A percentile compares a stretch with the other conserved stretches of the same genome.
These are phyloP conservation scores for Saturnia pavonia DNA, from an alignment of 2,888 invertebrate species.

Conservation along the genomic window DNA sequence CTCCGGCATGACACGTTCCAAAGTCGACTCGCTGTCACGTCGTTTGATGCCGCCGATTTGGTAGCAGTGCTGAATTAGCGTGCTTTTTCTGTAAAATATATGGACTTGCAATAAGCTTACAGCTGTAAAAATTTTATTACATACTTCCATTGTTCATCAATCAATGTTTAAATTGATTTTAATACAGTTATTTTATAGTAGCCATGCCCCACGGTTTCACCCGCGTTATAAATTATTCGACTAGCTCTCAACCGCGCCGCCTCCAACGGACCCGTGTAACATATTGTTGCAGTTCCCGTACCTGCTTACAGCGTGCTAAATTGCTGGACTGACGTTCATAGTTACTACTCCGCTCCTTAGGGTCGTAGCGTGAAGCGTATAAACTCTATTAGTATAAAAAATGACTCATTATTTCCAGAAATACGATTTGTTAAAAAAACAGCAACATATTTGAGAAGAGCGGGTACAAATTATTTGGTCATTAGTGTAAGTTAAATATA, in stretches of 20 bases:
- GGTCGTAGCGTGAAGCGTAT: no score
- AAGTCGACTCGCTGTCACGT: slow-evolving; percentile 75
- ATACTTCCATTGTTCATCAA: not conserved
- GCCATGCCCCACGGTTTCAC: no score
- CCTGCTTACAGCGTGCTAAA: no score
- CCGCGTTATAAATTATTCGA: no score
- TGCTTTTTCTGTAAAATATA: slow-evolving; percentile 82
- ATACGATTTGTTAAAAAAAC: not conserved
- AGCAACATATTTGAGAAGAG: not conserved
- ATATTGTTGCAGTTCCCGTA: no score
- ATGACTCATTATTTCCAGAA: not conserved
- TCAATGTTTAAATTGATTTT: not conserved
- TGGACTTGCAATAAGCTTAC: not conserved
- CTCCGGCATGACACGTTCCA: slow-evolving; percentile 89
- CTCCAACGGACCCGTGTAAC: no score
- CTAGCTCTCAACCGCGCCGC: no score
- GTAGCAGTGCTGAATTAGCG: slow-evolving; percentile 90
- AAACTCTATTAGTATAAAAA: not conserved
- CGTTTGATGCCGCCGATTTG: slow-evolving; percentile 91
- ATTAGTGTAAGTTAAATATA: not conserved
- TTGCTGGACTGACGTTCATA: no score
- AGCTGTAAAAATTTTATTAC: not conserved
- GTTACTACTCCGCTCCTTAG: no score
- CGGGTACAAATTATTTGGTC: not conserved
- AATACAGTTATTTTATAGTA: not conserved